Evolutionary conservation across 2,113 vertebrate genomes (phyloP), one percentile per base, ranked within the genome.

Genomic region (Phaethornis superciliosus): DNA sequence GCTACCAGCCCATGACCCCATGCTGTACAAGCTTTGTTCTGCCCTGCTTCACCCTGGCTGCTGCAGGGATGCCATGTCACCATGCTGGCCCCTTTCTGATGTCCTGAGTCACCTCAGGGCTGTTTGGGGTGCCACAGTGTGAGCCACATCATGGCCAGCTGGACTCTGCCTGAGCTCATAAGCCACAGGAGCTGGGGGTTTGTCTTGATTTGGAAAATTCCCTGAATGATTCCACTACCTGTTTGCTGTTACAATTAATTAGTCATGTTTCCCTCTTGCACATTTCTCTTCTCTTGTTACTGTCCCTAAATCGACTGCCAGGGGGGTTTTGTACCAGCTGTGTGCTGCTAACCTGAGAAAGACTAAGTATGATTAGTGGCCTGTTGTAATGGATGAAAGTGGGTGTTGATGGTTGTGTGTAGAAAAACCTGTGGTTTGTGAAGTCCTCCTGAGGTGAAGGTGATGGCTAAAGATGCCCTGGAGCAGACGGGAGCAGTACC

Each of bases 51-150:
- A 2, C 55, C 6, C 32, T 37, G 35, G 27, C 32, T 1, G 0
- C 12, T 6, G 15, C 2, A 2, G 32, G 44, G 32, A 60, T 1
- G 0, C 0, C 4, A 58, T 89, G 24, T 13, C 40, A 40, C 6
- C 1, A 0, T 8, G 19, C 32, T 70, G 79, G 55, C 6, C 5
- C 6, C 26, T 33, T 65, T 32, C 59, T 13, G 2, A 42, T 0
- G 1, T n/a, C 52, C 47, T 22, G 15, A 68, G 40, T 14, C 85
- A 32, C 15, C 0, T 1, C 8, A 8, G 59, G 46, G 64, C 17
- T 12, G 15, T 16, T 55, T 13, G 28, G 59, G 65, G 40, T 56
- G 71, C 75, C 15, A 2, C 13, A 46, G 55, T 37, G 21, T 3
- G 8, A 10, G 55, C 54, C 59, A 6, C 51, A 2, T 26, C n/a